Conservation (phyloP, 2,888 invertebrate genomes). For the Acanthoscelides obtectus region DNA sequence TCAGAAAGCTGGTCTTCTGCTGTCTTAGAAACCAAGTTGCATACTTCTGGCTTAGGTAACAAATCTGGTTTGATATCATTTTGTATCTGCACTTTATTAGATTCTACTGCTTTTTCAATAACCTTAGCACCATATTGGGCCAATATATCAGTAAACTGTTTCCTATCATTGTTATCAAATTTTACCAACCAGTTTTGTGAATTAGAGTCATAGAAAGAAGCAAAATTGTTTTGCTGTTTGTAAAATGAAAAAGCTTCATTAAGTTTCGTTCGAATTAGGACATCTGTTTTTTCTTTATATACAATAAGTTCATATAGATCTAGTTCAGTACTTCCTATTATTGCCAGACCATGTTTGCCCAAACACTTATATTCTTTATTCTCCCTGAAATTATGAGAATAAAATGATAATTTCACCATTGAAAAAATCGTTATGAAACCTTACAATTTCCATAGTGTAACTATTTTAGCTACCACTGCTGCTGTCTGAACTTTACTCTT, state of each 20-base stretch:
- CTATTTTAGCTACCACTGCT: conserved; percentile 33
- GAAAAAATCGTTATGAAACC: conserved; percentile 5
- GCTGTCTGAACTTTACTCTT: conserved; percentile 23
- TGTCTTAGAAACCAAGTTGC: conserved; percentile 1
- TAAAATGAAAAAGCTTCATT: conserved; percentile 26
- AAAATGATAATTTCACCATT: background rate
- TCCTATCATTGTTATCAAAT: conserved; percentile 34
- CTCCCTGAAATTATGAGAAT: conserved; percentile 34
- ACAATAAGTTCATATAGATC: conserved; percentile 38
- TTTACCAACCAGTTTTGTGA: conserved; percentile 38
- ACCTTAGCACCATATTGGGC: conserved; percentile 24
- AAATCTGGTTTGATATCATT: conserved; percentile 8
- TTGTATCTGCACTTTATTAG: background rate
- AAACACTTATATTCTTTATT: conserved; percentile 35
- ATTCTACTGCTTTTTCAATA: background rate
- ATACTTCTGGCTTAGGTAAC: conserved; percentile 13
- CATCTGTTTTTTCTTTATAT: conserved; percentile 42
- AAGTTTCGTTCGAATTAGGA: conserved; percentile 35
- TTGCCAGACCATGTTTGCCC: conserved; percentile 48
- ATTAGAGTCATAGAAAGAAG: conserved; percentile 36
- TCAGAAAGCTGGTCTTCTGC: conserved; percentile 22
- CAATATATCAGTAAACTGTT: conserved; percentile 28
- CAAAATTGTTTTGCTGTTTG: conserved; percentile 33
- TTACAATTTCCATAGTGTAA: conserved; percentile 35
- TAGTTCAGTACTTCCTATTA: conserved; percentile 40